Evolutionary conservation across 2,113 vertebrate species (phyloP), one percentile per base, ranked within the genome.

Genomic region (Notechis scutatus): DNA sequence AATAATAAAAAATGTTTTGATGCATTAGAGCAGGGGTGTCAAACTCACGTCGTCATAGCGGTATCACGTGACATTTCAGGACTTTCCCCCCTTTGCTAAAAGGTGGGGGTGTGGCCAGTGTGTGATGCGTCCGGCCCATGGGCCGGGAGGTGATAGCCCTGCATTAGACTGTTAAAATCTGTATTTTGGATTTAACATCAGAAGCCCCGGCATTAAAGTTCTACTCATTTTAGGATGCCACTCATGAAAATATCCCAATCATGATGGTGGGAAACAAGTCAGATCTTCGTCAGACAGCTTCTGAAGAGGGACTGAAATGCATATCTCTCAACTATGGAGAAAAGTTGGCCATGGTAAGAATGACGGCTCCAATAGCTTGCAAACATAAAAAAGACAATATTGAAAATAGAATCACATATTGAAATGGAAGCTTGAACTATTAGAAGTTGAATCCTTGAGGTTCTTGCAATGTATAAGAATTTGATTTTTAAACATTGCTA

Each of bases 251-350:
- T 88, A 97, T 99, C 97, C 99, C 99, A 92, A 99, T 99, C 96
- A 99, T 99, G 99, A 96, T 99, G 90, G 98, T 99, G 57, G 99
- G 99, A 94, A 99, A 99, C 95, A 99, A 99, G 95, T 98, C 98
- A 94, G 99, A 99, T 96, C 98, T 99, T 57, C 98, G 98, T 86
- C 95, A 97, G 4, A 39, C 95, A 50, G 92, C 97, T 90, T 93
- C 94, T 87, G 92, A 97, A 74, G 97, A 98, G 92, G 98, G 97
- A 21, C 96, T 97, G 55, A 97, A 96, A 50, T 98, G 98, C 94
- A 97, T 99, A 47, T 96, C 98, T 55, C 96, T 97, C 91, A 98
- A 97, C 97, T 98, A 97, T 64, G 99, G 99, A 97, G 99, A 99
- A 96, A 99, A 99, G 93, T 97, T 99, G 92, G 98, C 99, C 89